A percentile compares a stretch with the other conserved stretches of the same genome.
Conservation (phyloP, 1,140 invertebrate genomes). For the Drosophila lini region DNA sequence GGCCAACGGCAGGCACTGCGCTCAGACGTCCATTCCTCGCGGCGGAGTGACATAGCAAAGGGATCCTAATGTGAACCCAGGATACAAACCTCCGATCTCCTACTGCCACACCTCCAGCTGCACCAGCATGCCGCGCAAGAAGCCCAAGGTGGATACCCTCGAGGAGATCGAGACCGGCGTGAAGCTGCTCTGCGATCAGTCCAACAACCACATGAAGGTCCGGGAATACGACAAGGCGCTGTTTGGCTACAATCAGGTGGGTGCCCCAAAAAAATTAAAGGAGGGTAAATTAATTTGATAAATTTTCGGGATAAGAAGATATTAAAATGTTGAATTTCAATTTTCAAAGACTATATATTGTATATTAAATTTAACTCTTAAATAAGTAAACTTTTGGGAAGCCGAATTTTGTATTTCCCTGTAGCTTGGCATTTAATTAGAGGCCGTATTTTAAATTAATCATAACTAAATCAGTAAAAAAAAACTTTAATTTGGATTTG, state of each 20-base stretch:
- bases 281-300: too few relatives aligned
- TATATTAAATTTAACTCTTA: too few relatives aligned
- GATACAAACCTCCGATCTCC: neutral
- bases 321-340: too few relatives aligned
- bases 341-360: too few relatives aligned
- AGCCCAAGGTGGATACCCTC: conserved; percentile 84
- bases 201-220: conserved; percentile 88
- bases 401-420: too few relatives aligned
- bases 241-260: conserved; percentile 88
- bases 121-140: conserved; percentile 77
- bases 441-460: too few relatives aligned
- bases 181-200: conserved; percentile 88
- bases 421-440: too few relatives aligned
- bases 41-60: conserved; percentile 2
- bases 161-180: conserved; percentile 86
- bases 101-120: neutral
- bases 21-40: conserved; percentile 29
- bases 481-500: too few relatives aligned
- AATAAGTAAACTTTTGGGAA: too few relatives aligned
- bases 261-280: neutral
- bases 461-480: too few relatives aligned
- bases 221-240: conserved; percentile 89
- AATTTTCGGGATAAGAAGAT: neutral
- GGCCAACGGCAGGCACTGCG: conserved; percentile 49
- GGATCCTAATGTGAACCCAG: conserved; percentile 6